Base-by-base conservation (phyloP, 2,888 invertebrate genomes). In the Dorcus parallelipipedus region DNA sequence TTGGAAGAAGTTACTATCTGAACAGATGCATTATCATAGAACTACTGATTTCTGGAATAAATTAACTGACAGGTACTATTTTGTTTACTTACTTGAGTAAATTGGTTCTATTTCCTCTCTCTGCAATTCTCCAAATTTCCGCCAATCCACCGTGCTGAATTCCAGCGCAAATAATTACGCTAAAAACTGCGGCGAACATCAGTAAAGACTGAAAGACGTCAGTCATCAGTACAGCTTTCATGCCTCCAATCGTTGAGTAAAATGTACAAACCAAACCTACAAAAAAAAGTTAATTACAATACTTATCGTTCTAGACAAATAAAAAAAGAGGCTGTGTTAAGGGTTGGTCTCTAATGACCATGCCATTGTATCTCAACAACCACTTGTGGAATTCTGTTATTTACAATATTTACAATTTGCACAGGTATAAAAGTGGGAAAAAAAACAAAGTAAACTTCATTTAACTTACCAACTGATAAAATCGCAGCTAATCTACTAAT, bases 201-300 rank as follows among this genome's bases (percentile, higher is more conserved):
- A 95, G 81, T 2, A 89, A 59, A 0, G 93, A 91, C 76, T 92
- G 91, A 66, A 94, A 88, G 2, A 95, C 85, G 72, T 95, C 95
- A 0, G 94, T 94, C 67, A 93, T 86, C 50, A 95, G 78, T 0
- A 95, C 94, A 3, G 95, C 94, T 75, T 95, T 95, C 86, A 95
- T 93, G 39, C 95, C 95, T 14, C 95, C 95, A 63, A 94, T 81
- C 0, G 91, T 88, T 0, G 93, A 92, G 71, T 94, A 94, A 74
- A 94, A 90, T 0, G 93, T 91, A 73, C 93, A 94, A 3, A 88
- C 91, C 48, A 90, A 71, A 1, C 88, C 83, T 73, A 70, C 71
- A 72, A 72, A 56, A 52, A 49, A 7, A 33, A 4, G 14, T 26
- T 6, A 33, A 33, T 33, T 6, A 33, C 26, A 26, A 6, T 26